Conservation (phyloP, 2,113 vertebrate species). For the Oceanites oceanicus region DNA sequence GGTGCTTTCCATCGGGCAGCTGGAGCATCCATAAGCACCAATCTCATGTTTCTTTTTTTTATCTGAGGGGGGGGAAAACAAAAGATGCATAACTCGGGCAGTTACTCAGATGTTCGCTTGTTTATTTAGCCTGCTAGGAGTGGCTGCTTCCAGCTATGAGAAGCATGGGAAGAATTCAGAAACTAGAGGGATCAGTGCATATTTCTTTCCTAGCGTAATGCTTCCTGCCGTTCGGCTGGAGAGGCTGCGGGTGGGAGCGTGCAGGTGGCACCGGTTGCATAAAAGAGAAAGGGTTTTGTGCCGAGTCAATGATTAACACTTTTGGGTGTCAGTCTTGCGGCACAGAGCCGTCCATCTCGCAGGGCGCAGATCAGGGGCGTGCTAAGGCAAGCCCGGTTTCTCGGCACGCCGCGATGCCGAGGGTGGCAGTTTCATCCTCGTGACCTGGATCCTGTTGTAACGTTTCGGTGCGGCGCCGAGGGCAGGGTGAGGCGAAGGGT, state of each 20-base stretch:
- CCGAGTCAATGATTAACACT: neutral
- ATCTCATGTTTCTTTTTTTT: neutral
- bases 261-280: neutral
- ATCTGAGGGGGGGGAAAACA: neutral
- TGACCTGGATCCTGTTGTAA: neutral
- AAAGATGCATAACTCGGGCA: neutral
- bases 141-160: constrained; percentile 45
- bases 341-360: neutral
- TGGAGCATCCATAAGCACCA: neutral
- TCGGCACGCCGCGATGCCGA: neutral
- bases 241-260: neutral
- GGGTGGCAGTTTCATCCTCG: neutral
- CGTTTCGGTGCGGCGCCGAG: neutral
- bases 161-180: constrained; percentile 62
- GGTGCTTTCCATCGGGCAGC: neutral
- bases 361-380: neutral
- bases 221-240: neutral
- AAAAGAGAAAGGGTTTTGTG: neutral
- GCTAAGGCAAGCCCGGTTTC: neutral
- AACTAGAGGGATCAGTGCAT: neutral
- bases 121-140: neutral
- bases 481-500: neutral
- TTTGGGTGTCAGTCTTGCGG: neutral
- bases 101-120: neutral
- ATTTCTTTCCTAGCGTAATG: neutral